Conservation (phyloP, 2,113 vertebrate species). For the Merops nubicus region DNA sequence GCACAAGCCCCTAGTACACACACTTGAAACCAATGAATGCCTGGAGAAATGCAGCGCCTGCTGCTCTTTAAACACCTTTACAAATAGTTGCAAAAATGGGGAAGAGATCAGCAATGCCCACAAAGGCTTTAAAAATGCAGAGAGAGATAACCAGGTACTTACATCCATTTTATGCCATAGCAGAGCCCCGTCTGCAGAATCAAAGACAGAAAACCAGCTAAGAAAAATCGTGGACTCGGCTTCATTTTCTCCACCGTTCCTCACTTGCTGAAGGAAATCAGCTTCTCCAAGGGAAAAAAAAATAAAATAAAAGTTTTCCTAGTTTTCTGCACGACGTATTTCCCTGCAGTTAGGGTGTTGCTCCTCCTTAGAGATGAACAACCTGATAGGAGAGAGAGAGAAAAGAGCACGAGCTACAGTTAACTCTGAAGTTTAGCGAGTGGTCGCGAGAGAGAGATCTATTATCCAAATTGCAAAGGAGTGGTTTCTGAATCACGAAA, state of each 20-base stretch:
- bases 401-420: not conserved
- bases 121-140: not conserved
- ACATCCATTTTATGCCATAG: conserved; percentile 97
- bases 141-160: conserved; percentile 74
- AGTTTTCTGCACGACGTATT: not conserved
- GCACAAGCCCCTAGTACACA: not conserved
- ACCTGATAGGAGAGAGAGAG: conserved; percentile 29
- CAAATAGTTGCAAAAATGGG: not conserved
- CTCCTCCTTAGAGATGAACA: not conserved
- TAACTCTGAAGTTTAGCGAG: not conserved
- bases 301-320: not conserved
- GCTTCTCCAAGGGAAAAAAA: not conserved
- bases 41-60: not conserved
- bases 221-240: conserved; percentile 72
- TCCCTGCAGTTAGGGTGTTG: not conserved
- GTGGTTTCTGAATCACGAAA: conserved; percentile 51
- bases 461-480: conserved; percentile 70
- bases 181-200: conserved; percentile 87
- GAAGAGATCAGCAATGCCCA: not conserved
- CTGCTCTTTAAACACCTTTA: conserved; percentile 17
- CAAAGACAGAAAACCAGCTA: conserved; percentile 83
- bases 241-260: conserved; percentile 61
- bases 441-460: not conserved
- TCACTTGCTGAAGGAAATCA: not conserved
- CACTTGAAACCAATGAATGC: conserved; percentile 20